Percentiles rank a stretch among this genome's conserved stretches.
phyloP scores from a whole-genome alignment of 1,140 invertebrate species.

The Scaptomyza graminum region DNA sequence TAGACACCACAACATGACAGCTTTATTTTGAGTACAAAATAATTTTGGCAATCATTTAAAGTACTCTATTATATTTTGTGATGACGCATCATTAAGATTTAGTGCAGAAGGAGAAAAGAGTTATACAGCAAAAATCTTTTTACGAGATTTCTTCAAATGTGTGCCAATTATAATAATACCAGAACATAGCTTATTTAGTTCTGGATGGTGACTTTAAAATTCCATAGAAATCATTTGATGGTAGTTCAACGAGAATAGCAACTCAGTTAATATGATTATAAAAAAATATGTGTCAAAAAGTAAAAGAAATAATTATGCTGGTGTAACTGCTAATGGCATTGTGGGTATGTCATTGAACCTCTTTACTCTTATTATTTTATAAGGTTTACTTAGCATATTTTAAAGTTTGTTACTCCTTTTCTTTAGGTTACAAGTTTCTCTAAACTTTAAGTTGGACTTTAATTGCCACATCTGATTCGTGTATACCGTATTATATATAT shows the following conservation, averaged over 20 bases:
- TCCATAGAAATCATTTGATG: neutral
- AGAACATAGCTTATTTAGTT: slow-evolving; percentile 4
- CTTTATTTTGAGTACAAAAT: slow-evolving; percentile 15
- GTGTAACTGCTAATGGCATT: neutral
- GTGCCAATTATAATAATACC: slow-evolving; percentile 6
- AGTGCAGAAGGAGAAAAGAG: neutral
- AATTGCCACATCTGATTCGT: too few species aligned
- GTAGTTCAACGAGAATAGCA: neutral
- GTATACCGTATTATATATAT: too few species aligned
- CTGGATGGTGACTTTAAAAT: slow-evolving; percentile 2
- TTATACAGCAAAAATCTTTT: neutral
- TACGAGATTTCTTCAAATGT: neutral
- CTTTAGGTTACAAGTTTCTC: too few species aligned
- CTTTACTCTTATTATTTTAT: slow-evolving; percentile 4
- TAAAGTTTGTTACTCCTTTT: neutral
- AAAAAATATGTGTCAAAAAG: slow-evolving; percentile 7
- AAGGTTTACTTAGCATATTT: neutral
- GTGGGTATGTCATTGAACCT: slow-evolving; percentile 20
- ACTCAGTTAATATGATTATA: neutral
- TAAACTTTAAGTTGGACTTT: too few species aligned
- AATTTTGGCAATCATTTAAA: slow-evolving; percentile 30
- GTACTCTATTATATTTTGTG: neutral
- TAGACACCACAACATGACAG: neutral
- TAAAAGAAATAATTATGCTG: neutral
- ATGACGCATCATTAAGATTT: slow-evolving; percentile 8